Evolutionary conservation across 1,140 invertebrate genomes (phyloP), one percentile per base, ranked within the genome.

Genomic region (Anoplolepis gracilipes): DNA sequence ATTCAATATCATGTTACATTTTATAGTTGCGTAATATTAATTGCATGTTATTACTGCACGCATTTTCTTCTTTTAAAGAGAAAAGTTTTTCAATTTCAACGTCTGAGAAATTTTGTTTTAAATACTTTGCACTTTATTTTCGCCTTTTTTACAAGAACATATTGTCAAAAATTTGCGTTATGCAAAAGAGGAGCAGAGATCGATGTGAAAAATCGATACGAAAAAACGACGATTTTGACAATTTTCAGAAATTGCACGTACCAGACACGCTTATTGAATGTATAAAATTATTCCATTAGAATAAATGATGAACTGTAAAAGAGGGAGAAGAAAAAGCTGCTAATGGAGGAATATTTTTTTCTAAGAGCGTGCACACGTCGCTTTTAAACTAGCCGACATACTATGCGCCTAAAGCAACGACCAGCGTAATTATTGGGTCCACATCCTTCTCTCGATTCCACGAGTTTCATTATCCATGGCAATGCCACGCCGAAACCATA

Each of bases 381-480:
- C 46, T 87, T 81, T 90, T 81, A 92, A 49, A 92, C 85, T 89
- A 85, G 62, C 70, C 53, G 78, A 82, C 85, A 85, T 91, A 86
- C 90, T 84, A 77, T 65, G 76, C 61, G 86, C 82, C 85, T 86
- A 89, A 87, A 90, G 90, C 89, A 90, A 91, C 86, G 91, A 88
- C 87, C 86, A 87, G 61, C 57, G 85, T 91, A 92, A 92, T 92
- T 92, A 92, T 91, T 88, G 85, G 90, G 70, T 88, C 86, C 81
- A 89, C 86, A 76, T 73, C 67, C 46, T 84, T 77, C 25, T 72
- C 73, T 28, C 55, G 55, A 53, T 77, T 65, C 65, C 46, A 64
- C 57, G 28, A 57, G 25, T 88, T 79, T 61, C 79, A 79, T 79
- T 88, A 64, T 84, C 46, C 84, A 62, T 36, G 62, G 42, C 42